A percentile compares a stretch with the other conserved stretches of the same genome.
Evolutionary conservation across 2,888 invertebrate genomes (phyloP).

Genomic region (Dryococelus australis): DNA sequence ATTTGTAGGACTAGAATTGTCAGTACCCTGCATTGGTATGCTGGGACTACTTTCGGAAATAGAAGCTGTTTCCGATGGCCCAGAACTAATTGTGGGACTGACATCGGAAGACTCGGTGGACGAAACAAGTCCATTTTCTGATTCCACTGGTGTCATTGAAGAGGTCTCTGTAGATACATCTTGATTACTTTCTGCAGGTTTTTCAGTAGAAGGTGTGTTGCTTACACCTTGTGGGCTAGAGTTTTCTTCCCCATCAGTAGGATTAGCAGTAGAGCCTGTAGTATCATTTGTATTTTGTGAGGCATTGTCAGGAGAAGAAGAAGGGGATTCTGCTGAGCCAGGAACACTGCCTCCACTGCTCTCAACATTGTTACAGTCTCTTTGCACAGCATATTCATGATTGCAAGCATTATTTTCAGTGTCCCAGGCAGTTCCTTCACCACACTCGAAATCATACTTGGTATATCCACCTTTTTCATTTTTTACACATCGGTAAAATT

Average conservation of each 20-base stretch:
- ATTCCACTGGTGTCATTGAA: neutral
- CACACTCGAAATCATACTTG: constrained; percentile 64
- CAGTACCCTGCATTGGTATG: neutral
- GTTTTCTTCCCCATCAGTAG: neutral
- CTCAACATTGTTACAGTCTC: constrained; percentile 31
- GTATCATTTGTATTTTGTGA: neutral
- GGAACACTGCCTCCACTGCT: neutral
- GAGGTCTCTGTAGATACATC: neutral
- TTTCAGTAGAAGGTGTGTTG: neutral
- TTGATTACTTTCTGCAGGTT: neutral
- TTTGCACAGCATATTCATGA: constrained; percentile 52
- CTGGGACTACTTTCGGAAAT: neutral
- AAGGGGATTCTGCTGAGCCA: neutral
- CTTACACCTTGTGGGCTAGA: neutral
- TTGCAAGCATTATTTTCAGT: constrained; percentile 65
- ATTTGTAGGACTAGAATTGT: neutral
- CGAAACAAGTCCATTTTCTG: neutral
- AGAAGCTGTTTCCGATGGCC: neutral
- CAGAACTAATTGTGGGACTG: neutral
- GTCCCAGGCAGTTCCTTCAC: constrained; percentile 67
- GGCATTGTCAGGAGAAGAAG: neutral
- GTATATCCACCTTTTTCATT: constrained; percentile 59
- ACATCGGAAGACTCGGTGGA: neutral
- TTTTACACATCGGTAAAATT: constrained; percentile 70
- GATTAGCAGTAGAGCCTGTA: neutral